These are phyloP conservation scores for Polypterus senegalus DNA, from an alignment of 2,113 vertebrate genomes.

Conservation along the genomic window DNA sequence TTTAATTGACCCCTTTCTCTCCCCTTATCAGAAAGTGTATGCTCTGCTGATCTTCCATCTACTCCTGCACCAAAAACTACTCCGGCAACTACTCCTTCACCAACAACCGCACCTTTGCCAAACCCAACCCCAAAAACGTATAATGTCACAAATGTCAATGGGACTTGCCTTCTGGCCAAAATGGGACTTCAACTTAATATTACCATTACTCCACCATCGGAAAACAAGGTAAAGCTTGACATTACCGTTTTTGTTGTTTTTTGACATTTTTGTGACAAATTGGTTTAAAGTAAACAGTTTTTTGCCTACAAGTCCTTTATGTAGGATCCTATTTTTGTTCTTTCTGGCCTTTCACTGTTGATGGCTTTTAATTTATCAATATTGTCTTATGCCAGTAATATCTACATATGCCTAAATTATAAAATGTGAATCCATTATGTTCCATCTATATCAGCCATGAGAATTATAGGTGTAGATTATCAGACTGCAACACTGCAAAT, in stretches of 20 bases:
- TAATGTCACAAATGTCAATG: conserved; percentile 45
- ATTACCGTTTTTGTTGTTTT: neutral
- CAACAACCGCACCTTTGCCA: conserved; percentile 29
- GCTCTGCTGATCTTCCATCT: conserved; percentile 50
- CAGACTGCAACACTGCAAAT: too few species aligned
- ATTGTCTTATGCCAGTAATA: neutral
- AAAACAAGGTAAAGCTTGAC: conserved; percentile 49
- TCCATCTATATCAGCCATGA: too few species aligned
- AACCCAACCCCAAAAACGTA: conserved; percentile 49
- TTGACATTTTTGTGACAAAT: neutral
- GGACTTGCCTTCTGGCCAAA: conserved; percentile 66
- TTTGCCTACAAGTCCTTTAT: neutral
- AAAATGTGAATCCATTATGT: too few species aligned
- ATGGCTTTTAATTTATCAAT: too few species aligned
- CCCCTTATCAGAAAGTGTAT: conserved; percentile 52
- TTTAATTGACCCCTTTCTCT: neutral
- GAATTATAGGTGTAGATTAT: too few species aligned
- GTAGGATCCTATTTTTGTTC: neutral
- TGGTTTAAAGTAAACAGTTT: neutral
- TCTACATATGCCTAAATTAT: too few species aligned
- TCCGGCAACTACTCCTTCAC: conserved; percentile 23
- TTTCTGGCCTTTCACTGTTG: neutral
- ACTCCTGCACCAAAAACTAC: conserved; percentile 22
- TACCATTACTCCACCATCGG: conserved; percentile 40
- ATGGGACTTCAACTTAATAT: conserved; percentile 80